Evolutionary conservation across 92 coral and sea anemone species (phyloP), one percentile per base, ranked within the genome.

Genomic region (Diadumene lineata): DNA sequence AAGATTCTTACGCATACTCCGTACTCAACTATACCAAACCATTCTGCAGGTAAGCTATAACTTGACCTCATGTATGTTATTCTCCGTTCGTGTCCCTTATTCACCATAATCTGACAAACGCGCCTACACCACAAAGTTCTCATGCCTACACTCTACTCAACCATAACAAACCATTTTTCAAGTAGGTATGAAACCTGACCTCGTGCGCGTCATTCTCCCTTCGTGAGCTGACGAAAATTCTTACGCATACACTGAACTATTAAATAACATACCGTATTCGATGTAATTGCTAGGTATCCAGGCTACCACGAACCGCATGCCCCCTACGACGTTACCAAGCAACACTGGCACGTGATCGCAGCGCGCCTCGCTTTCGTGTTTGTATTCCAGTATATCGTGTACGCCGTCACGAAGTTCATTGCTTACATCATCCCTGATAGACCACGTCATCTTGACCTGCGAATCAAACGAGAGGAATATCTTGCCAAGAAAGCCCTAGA

Each of bases 301-400:
- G 97, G 97, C n/a, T 91, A 88, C 56, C 87, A 66, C 23, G 90
- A 87, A 31, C 74, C 78, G 0, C 70, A 81, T 1, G 19, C 30
- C 4, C 97, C 97, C 33, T 96, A 92, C 73, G 81, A 57, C 22
- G 89, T 81, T 56, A 88, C 88, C 61, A 92, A 96, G 66, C 91
- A 96, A 70, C 90, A 96, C 87, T 90, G 97, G 90, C 99, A 96
- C 68, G 96, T 96, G 79, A 90, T 92, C 23, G 91, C 97, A 27
- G 97, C 91, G 22, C 91, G 96, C 46, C 73, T 96, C 26, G 92
- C 93, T 7, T 96, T 96, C 64, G 99, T 96, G 34, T 83, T 96
- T 51, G 86, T 85, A 18, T 96, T 96, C 88, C 99, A 96, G 86
- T 96, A 91, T 78, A n/a, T 92, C 79, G 99, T 96, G 65, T 96